Percentiles rank a stretch among this genome's conserved stretches.
These are phyloP conservation scores for Amphipyra berbera DNA, from an alignment of 2,888 invertebrate species.

Conservation along the genomic window DNA sequence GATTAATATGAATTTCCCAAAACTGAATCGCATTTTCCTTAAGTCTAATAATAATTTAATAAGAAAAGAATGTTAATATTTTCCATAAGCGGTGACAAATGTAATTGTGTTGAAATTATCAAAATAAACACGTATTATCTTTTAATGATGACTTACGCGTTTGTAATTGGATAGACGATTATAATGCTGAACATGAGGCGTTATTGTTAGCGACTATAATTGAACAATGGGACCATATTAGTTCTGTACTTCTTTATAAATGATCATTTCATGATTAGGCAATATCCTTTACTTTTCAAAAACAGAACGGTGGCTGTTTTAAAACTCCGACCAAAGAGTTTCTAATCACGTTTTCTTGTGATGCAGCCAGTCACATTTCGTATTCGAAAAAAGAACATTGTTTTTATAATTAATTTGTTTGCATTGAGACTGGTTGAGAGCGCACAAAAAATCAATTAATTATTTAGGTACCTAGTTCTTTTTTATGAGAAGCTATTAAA, in stretches of 20 bases:
- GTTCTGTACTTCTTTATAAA: conserved; percentile 9
- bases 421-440: background rate
- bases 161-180: conserved; percentile 41
- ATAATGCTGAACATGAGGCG: conserved; percentile 14
- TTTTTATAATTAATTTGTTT: conserved; percentile 21
- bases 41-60: background rate
- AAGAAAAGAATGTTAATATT: background rate
- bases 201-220: conserved; percentile 15
- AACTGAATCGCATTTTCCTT: conserved; percentile 25
- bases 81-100: conserved; percentile 7
- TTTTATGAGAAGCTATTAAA: conserved; percentile 18
- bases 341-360: background rate
- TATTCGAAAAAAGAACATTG: conserved; percentile 3
- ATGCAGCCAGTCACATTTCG: conserved; percentile 14
- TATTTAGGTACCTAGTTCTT: conserved; percentile 5
- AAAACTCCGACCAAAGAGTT: conserved; percentile 1
- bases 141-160: conserved; percentile 39
- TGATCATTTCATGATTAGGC: conserved; percentile 36
- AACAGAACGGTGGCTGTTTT: background rate
- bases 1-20: conserved; percentile 26
- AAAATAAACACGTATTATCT: conserved; percentile 37
- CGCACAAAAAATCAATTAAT: conserved; percentile 25
- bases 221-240: conserved; percentile 17
- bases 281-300: conserved; percentile 13
- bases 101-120: conserved; percentile 16